These are phyloP conservation scores for Ammospiza maritima DNA, from an alignment of 2,797 vertebrate genomes.

Conservation along the genomic window DNA sequence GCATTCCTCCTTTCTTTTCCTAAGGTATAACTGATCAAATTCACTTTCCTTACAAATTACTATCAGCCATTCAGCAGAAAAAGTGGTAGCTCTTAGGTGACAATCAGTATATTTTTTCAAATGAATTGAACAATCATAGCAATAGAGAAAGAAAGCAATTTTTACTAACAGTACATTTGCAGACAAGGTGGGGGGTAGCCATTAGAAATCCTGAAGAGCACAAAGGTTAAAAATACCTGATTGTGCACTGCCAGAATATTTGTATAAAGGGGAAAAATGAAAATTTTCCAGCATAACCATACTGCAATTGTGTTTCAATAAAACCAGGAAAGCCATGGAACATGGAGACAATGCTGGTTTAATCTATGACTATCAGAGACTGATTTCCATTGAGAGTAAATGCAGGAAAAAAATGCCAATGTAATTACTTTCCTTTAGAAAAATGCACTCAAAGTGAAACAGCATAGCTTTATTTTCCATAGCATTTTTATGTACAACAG, in stretches of 20 bases:
- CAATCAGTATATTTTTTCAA: conserved; percentile 27
- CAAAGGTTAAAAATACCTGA: background rate
- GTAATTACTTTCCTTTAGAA: conserved; percentile 41
- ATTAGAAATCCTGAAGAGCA: background rate
- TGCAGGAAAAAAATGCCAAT: conserved; percentile 29
- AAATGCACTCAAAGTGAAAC: conserved; percentile 16
- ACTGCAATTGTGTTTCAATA: background rate
- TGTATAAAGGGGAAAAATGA: background rate
- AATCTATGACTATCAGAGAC: background rate
- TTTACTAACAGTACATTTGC: conserved; percentile 8
- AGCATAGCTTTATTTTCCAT: background rate
- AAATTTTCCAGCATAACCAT: background rate
- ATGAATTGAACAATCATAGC: conserved; percentile 18
- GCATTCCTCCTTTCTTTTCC: background rate
- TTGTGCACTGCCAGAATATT: background rate
- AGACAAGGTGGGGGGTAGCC: background rate
- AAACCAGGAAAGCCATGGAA: conserved; percentile 1
- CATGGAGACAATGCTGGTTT: background rate
- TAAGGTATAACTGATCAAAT: background rate
- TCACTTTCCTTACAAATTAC: background rate
- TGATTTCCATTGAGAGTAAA: conserved; percentile 18
- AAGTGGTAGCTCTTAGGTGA: background rate
- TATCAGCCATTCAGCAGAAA: background rate
- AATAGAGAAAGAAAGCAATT: conserved; percentile 18
- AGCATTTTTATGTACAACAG: background rate